Evolutionary conservation across 1,140 invertebrate species (phyloP).

Genomic region (Leptoteleia sp.): DNA sequence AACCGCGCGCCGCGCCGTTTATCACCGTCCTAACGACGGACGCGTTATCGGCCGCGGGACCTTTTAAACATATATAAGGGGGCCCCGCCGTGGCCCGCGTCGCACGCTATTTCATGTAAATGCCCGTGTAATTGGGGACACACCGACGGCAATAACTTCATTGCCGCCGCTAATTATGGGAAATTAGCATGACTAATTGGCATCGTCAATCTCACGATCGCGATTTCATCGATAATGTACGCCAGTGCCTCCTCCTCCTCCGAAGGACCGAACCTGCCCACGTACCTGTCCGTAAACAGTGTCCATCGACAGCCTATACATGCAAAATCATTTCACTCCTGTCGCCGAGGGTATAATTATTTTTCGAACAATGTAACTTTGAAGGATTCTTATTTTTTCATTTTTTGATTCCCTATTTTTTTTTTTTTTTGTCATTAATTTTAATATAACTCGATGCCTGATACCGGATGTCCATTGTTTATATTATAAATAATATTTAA

Average conservation of each 20-base stretch:
- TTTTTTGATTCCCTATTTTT: no score
- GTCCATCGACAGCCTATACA: background rate
- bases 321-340: constrained; percentile 13
- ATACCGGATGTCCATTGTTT: no score
- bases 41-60: constrained; percentile 48
- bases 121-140: constrained; percentile 75
- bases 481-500: no score
- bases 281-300: constrained; percentile 42
- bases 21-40: constrained; percentile 71
- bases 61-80: constrained; percentile 18
- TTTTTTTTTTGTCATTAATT: no score
- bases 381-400: no score
- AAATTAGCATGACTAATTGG: constrained; percentile 76
- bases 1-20: constrained; percentile 62
- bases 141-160: constrained; percentile 77
- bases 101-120: constrained; percentile 75
- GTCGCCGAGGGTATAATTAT: no score
- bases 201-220: constrained; percentile 66
- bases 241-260: constrained; percentile 20
- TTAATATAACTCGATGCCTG: no score
- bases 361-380: no score
- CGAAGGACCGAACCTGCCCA: constrained; percentile 41
- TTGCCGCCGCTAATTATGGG: constrained; percentile 75
- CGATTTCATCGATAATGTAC: constrained; percentile 72
- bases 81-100: constrained; percentile 36